Conservation (phyloP, 1,140 invertebrate genomes). For the Lordiphosa collinella region DNA sequence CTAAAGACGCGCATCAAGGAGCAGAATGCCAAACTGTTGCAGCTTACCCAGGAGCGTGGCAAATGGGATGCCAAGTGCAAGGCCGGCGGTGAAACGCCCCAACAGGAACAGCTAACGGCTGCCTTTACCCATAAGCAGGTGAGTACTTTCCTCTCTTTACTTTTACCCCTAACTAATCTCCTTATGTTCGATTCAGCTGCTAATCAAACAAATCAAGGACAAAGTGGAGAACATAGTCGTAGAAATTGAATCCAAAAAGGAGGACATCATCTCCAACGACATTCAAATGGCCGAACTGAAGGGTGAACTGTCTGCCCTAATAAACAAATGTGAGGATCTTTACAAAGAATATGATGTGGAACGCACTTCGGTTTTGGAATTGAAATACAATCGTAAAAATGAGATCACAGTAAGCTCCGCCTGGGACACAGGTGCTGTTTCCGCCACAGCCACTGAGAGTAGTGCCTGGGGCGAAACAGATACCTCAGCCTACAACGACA, state of each 20-base stretch:
- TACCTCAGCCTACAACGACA: constrained; percentile 49
- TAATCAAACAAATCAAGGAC: constrained; percentile 91
- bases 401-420: constrained; percentile 65
- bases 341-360: constrained; percentile 83
- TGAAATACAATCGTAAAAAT: constrained; percentile 81
- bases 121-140: constrained; percentile 78
- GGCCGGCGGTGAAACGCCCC: constrained; percentile 35
- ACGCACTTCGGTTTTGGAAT: constrained; percentile 81
- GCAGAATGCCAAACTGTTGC: constrained; percentile 89
- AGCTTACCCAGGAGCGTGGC: constrained; percentile 90
- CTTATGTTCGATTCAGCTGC: constrained; percentile 76
- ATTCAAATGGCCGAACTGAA: constrained; percentile 87
- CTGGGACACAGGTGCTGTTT: constrained; percentile 74
- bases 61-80: constrained; percentile 88
- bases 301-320: constrained; percentile 79
- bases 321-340: constrained; percentile 82
- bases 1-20: constrained; percentile 92
- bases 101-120: constrained; percentile 71
- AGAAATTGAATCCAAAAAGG: constrained; percentile 87
- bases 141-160: too few species aligned
- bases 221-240: constrained; percentile 84
- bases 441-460: constrained; percentile 1
- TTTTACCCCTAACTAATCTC: too few species aligned
- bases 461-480: constrained; percentile 81
- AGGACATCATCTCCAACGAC: constrained; percentile 92